Base-by-base conservation (phyloP, 2,113 vertebrate species). In the Oriolus oriolus region DNA sequence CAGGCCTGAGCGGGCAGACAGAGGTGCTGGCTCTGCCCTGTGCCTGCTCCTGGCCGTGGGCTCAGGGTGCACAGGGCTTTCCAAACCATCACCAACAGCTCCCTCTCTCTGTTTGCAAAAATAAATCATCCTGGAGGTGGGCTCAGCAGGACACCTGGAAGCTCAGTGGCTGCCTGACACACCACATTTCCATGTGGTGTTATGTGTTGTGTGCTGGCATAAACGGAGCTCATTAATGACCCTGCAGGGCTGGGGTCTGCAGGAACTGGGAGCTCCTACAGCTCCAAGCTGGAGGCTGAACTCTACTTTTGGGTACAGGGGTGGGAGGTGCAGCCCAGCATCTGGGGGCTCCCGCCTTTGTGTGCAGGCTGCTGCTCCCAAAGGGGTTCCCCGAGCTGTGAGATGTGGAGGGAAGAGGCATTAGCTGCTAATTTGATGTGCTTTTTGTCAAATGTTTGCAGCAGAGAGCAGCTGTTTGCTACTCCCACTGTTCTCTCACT, bases 1-100 rank as follows among this genome's bases (percentile, higher is more conserved):
- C 47, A 21, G 53, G 13, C 11, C 22, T 22, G 16, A 22, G 9
- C 1, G 28, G n/a, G 15, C n/a, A 44, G 31, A 3, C 5, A 17
- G 31, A 73, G 42, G 14, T 9, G 21, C 2, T 73, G 35, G 4
- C 35, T 39, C 60, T 87, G 41, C 54, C n/a, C 50, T 18, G 59
- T 64, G 30, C 18, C 31, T 15, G 26, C 11, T 15, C 5, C 52
- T 11, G 44, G 11, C 42, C 37, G 27, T 13, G 75, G 81, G 50
- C 54, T 26, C 33, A 3, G 37, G 0, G 1, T 6, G 22, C 9
- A 3, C 18, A 0, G n/a, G 4, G 85, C 73, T 89, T 35, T 52
- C 39, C 59, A 50, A 50, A 50, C 33, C 21, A 2, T 3, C 63
- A 41, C 86, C 17, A 21, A 4, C 28, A 17, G 52, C 47, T 71